Evolutionary conservation across 2,113 vertebrate species (phyloP), one percentile per base, ranked within the genome.

Genomic region (Oncorhynchus tshawytscha): DNA sequence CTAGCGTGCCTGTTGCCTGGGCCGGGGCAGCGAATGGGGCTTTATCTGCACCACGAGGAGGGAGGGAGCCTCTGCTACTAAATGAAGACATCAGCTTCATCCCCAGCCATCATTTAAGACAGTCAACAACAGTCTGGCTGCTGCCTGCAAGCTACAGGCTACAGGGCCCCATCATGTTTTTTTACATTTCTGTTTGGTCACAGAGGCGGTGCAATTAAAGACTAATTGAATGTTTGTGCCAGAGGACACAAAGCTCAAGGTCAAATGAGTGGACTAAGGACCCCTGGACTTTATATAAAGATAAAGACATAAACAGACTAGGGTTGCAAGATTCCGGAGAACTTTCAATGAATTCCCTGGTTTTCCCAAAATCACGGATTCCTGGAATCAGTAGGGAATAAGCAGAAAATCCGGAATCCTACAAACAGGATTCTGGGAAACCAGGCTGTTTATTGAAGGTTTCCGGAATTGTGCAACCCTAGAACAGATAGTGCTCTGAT

Each of bases 61-160:
- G 7, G n/a, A 22, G 39, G 18, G 18, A 11, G 67, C 34, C n/a
- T 45, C 39, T 39, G 67, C 88, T 88, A 11, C 79, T 90, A 91
- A 92, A 95, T 94, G 89, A 93, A 96, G 94, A 92, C 88, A 92
- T 93, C 92, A 93, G 79, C 59, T 88, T 75, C 86, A 88, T 89
- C 89, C 88, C 83, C 86, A 75, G 76, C 75, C 87, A 88, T 86
- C 91, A 91, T 94, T 93, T 94, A 94, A 92, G 72, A 86, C 80
- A 85, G 90, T 91, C 92, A 93, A 93, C 93, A 94, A 92, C 79
- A 45, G 76, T 75, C 76, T 71, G 73, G 90, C 86, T 85, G 79
- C 90, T 64, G 88, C 89, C 82, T 34, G 78, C 86, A 25, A 89
- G 90, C 91, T 76, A 87, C 12, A 15, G 15, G 51, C 15, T 54